Evolutionary conservation across 2,888 invertebrate genomes (phyloP), one percentile per base, ranked within the genome.

Genomic region (Buathra laborator): DNA sequence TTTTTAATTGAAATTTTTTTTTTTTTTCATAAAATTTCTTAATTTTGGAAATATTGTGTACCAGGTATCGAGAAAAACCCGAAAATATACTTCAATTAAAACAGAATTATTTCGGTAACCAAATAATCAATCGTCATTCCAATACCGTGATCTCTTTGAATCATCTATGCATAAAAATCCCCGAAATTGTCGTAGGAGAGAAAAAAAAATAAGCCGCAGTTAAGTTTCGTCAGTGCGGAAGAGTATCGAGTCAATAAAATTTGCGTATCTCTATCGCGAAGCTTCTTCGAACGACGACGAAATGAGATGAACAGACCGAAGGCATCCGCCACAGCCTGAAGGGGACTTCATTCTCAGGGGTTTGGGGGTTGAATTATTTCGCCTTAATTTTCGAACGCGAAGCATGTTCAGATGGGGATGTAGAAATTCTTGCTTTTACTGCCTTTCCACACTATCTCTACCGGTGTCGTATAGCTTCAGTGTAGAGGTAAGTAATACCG

Each of bases 381-480:
- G 53, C 70, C 68, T 83, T 62, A 80, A 83, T 83, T 80, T 46
- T 43, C 56, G 75, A 75, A 46, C 66, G 74, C 64, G 74, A 44
- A 74, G 79, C 75, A 62, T 6, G 32, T 29, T 43, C 37, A 43
- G 75, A 66, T 56, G 68, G 46, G 75, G 66, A 76, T 67, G 76
- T 71, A 24, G 70, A 80, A 84, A 80, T 84, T 84, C 80, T 76
- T 71, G 75, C 71, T 66, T 84, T 80, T 75, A 84, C 84, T 66
- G 32, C 71, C n/a, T n/a, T 72, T 56, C 59, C 24, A 14, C 43
- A 37, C 77, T 48, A 7, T 67, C 78, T 56, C 44, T 12, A 10
- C n/a, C 53, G 16, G 44, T 71, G 53, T 78, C 74, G 44, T 64
- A 67, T 29, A 76, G 62, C 64, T 76, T 59, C 59, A 59, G 43